These are phyloP conservation scores for Iguana delicatissima DNA, from an alignment of 2,797 vertebrate genomes.

Conservation along the genomic window DNA sequence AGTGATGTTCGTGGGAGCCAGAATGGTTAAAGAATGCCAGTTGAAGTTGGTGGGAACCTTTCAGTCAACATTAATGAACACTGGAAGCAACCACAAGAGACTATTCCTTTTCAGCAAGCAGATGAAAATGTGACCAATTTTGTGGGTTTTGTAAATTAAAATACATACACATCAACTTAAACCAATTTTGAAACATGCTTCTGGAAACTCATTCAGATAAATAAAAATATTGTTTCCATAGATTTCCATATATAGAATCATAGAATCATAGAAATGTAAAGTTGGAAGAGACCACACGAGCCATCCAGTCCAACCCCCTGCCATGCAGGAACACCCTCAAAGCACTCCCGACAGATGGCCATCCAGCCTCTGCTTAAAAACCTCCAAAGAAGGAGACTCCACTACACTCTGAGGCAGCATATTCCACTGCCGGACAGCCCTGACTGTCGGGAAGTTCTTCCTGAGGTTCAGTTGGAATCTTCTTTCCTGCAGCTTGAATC, in stretches of 20 bases:
- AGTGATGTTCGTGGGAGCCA: neutral
- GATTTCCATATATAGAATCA: neutral
- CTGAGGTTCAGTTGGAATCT: too few species aligned
- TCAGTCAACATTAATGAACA: neutral
- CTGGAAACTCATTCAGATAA: neutral
- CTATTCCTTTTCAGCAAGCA: neutral
- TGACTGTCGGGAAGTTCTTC: too few species aligned
- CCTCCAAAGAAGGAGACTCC: too few species aligned
- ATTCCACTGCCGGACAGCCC: too few species aligned
- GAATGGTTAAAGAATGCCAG: neutral
- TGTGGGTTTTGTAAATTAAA: neutral
- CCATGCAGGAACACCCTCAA: too few species aligned
- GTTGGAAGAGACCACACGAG: too few species aligned
- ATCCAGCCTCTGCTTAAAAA: too few species aligned
- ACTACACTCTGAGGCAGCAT: too few species aligned
- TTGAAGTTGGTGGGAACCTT: slow-evolving; percentile 16
- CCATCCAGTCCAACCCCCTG: too few species aligned
- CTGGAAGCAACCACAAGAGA: neutral
- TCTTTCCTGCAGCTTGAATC: too few species aligned
- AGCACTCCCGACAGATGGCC: too few species aligned
- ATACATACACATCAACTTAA: neutral
- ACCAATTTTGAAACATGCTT: neutral
- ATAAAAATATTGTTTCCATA: neutral
- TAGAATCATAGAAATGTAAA: too few species aligned
- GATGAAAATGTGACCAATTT: slow-evolving; percentile 15